Conservation (phyloP, 2,888 invertebrate genomes). For the Pterostichus niger region DNA sequence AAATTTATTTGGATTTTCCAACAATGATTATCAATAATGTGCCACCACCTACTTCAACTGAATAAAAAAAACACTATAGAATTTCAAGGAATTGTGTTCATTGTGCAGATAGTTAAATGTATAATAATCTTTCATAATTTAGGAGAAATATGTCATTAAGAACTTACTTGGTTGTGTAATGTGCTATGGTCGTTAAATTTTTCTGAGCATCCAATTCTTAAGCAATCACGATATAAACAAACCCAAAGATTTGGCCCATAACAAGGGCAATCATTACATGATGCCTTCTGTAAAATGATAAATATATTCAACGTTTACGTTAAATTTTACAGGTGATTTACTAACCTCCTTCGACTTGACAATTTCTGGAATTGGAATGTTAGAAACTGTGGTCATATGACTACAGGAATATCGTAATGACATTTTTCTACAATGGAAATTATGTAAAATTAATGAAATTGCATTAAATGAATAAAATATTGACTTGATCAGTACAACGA, state of each 20-base stretch:
- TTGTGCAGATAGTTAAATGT: background rate
- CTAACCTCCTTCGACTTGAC: conserved; percentile 73
- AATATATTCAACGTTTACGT: conserved; percentile 7
- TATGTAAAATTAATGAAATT: conserved; percentile 22
- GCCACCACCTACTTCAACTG: conserved; percentile 20
- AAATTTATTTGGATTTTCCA: conserved; percentile 40
- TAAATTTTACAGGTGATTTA: conserved; percentile 45
- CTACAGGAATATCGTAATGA: conserved; percentile 71
- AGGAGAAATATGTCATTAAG: background rate
- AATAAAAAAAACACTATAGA: background rate
- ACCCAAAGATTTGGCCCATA: conserved; percentile 91
- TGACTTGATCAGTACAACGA: background rate
- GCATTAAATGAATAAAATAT: conserved; percentile 28
- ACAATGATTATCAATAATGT: conserved; percentile 25
- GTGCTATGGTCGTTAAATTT: conserved; percentile 91
- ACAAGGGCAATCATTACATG: conserved; percentile 87
- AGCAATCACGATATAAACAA: conserved; percentile 89
- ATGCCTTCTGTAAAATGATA: conserved; percentile 76
- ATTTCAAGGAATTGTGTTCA: conserved; percentile 14
- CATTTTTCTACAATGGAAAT: conserved; percentile 61
- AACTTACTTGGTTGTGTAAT: conserved; percentile 85
- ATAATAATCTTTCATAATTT: background rate
- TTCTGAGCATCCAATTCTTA: conserved; percentile 91
- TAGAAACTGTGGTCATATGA: conserved; percentile 72
- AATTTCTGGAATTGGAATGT: conserved; percentile 73